phyloP scores from a whole-genome alignment of 2,113 vertebrate genomes.

The Mellivora capensis region DNA sequence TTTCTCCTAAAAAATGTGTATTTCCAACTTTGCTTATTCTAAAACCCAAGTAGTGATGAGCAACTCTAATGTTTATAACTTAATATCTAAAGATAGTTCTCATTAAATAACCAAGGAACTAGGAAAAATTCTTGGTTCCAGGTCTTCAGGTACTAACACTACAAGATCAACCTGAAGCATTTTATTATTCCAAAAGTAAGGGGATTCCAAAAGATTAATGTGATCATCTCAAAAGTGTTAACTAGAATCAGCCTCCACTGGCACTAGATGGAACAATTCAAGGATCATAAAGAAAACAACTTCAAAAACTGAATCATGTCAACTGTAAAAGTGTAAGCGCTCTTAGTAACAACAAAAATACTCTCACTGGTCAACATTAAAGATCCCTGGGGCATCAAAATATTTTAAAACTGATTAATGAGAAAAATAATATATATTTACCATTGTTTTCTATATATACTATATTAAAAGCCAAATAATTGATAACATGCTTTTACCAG shows the following conservation, averaged over 20 bases:
- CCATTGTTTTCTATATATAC: not conserved
- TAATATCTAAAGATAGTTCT: not conserved
- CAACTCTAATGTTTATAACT: not conserved
- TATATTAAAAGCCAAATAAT: not conserved
- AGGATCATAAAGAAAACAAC: not conserved
- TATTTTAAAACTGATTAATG: not conserved
- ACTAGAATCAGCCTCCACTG: not conserved
- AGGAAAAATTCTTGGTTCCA: not conserved
- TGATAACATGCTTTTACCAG: not conserved
- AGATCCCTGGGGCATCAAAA: not conserved
- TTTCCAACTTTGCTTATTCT: not conserved
- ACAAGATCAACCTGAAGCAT: not conserved
- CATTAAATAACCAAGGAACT: not conserved
- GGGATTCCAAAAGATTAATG: not conserved
- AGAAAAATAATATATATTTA: not conserved
- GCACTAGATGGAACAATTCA: not conserved
- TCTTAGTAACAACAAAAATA: not conserved
- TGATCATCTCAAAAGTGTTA: not conserved
- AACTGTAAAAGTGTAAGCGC: not conserved
- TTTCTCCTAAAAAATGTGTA: not conserved
- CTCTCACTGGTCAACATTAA: not conserved
- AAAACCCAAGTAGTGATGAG: not conserved
- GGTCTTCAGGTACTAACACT: not conserved
- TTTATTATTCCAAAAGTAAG: not conserved
- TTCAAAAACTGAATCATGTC: not conserved